A percentile compares a stretch with the other conserved stretches of the same genome.
These are phyloP conservation scores for Antennarius maculatus DNA, from an alignment of 2,797 vertebrate species.

Conservation along the genomic window DNA sequence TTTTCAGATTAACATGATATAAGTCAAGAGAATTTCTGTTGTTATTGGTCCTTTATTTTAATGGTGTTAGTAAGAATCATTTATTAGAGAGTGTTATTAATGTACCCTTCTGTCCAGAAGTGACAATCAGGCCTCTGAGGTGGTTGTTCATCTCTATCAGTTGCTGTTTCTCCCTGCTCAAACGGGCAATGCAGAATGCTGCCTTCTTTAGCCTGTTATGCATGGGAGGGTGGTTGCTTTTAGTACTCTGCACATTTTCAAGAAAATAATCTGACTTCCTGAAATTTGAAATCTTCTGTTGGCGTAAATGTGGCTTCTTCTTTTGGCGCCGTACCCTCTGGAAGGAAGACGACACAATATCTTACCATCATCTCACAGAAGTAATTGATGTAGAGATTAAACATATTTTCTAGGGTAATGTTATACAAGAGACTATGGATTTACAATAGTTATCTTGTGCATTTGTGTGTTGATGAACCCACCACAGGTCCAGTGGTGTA, in stretches of 20 bases:
- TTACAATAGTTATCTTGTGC: too few species aligned
- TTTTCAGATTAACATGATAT: too few species aligned
- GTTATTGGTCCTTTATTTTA: background rate
- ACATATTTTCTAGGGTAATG: too few species aligned
- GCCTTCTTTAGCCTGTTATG: conserved; percentile 84
- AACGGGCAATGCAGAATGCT: conserved; percentile 75
- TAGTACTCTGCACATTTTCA: conserved; percentile 8
- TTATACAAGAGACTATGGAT: too few species aligned
- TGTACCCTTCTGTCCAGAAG: conserved; percentile 60
- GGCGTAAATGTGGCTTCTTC: conserved; percentile 55
- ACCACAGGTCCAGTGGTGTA: too few species aligned
- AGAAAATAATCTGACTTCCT: conserved; percentile 9
- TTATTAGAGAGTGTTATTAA: background rate
- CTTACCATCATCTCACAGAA: background rate
- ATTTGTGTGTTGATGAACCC: background rate
- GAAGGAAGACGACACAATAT: conserved; percentile 15
- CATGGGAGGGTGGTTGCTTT: conserved; percentile 39
- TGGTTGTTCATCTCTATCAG: conserved; percentile 89
- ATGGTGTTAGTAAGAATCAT: background rate
- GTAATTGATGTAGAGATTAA: too few species aligned
- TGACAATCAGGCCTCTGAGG: conserved; percentile 79
- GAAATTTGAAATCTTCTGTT: conserved; percentile 38
- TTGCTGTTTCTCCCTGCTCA: conserved; percentile 86
- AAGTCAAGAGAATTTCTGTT: too few species aligned
- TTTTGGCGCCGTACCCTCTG: conserved; percentile 72